Percentiles rank a stretch among this genome's conserved stretches.
phyloP scores from a whole-genome alignment of 1,140 invertebrate species.

The Bacillus rossius region DNA sequence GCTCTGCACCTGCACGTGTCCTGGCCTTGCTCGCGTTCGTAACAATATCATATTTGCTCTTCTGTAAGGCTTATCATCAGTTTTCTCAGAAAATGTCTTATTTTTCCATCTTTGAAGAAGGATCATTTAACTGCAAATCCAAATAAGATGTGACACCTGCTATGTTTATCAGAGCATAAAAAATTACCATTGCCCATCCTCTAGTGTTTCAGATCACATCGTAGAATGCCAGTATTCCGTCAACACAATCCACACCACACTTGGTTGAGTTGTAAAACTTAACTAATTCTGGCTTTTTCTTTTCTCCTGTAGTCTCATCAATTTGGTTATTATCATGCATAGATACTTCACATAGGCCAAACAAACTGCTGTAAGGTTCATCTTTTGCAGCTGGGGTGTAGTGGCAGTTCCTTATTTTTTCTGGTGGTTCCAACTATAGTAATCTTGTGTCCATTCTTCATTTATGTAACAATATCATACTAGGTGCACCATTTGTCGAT shows the following conservation, averaged over 20 bases:
- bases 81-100: background rate
- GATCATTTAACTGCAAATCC: background rate
- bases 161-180: constrained; percentile 1
- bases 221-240: constrained; percentile 29
- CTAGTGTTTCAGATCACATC: constrained; percentile 17
- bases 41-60: background rate
- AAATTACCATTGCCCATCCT: constrained; percentile 4
- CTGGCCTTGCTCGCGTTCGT: no score
- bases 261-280: constrained; percentile 40
- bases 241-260: constrained; percentile 37
- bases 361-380: constrained; percentile 19
- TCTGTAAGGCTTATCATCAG: background rate
- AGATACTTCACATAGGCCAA: constrained; percentile 27
- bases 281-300: constrained; percentile 37
- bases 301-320: constrained; percentile 14
- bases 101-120: background rate
- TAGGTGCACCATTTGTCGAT: constrained; percentile 34
- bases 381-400: constrained; percentile 23
- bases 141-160: background rate
- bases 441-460: constrained; percentile 19
- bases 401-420: constrained; percentile 27
- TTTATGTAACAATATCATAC: constrained; percentile 26
- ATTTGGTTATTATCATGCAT: constrained; percentile 22
- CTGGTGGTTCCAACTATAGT: constrained; percentile 33
- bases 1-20: no score